Percentiles rank a stretch among this genome's conserved stretches.
Evolutionary conservation across 2,888 invertebrate species (phyloP).

Genomic region (Drosophila yooni): DNA sequence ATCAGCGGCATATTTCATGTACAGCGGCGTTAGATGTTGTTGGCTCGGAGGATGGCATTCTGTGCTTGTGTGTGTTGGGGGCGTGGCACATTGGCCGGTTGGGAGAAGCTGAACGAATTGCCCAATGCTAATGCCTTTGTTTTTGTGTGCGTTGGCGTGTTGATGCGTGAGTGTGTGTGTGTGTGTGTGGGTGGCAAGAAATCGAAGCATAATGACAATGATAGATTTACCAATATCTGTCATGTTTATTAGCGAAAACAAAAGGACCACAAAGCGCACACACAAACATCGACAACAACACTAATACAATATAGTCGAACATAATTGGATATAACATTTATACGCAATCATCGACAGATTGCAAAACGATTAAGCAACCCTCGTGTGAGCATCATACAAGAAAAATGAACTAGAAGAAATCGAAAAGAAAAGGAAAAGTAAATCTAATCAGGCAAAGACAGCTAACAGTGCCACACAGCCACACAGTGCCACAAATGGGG

Average conservation of each 20-base stretch:
- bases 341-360: conserved; percentile 84
- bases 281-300: conserved; percentile 13
- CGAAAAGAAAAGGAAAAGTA: conserved; percentile 23
- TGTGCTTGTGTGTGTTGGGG: conserved; percentile 6
- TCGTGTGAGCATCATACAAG: conserved; percentile 30
- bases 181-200: conserved; percentile 57
- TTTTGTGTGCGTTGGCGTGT: conserved; percentile 1
- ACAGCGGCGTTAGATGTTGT: conserved; percentile 40
- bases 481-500: conserved; percentile 1
- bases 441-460: conserved; percentile 60
- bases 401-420: conserved; percentile 53
- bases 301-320: conserved; percentile 43
- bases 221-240: conserved; percentile 85
- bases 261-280: conserved; percentile 38
- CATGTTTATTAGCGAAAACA: conserved; percentile 81
- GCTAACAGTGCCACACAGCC: background rate
- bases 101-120: conserved; percentile 67
- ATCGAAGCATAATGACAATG: conserved; percentile 85
- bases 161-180: too few species aligned
- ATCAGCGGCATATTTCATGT: conserved; percentile 82
- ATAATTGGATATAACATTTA: conserved; percentile 84
- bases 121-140: conserved; percentile 72
- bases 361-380: conserved; percentile 82
- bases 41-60: background rate
- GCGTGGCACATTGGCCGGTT: conserved; percentile 21